Evolutionary conservation across 1,140 invertebrate species (phyloP).

Genomic region (Heliconius nattereri): DNA sequence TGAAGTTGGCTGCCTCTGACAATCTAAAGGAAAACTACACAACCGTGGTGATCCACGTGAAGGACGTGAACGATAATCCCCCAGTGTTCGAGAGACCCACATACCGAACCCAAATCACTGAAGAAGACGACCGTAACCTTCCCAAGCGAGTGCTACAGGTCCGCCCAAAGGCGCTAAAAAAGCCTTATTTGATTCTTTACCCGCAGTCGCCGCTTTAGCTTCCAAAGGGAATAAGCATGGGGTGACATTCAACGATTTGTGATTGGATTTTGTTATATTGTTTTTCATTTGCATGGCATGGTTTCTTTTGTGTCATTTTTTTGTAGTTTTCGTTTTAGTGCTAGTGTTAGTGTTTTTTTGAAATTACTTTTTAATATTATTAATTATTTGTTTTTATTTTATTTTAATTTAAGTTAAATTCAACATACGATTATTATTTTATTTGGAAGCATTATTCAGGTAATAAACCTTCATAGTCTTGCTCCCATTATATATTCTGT

Average conservation of each 20-base stretch:
- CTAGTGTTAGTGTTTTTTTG: conserved; percentile 58
- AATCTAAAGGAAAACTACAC: conserved; percentile 98
- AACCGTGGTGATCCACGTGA: conserved; percentile 96
- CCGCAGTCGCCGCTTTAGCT: conserved; percentile 38
- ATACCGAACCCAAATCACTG: conserved; percentile 96
- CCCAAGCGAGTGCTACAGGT: conserved; percentile 97
- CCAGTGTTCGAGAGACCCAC: conserved; percentile 93
- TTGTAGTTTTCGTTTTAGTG: conserved; percentile 49
- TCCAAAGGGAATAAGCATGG: conserved; percentile 56
- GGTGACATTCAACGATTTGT: conserved; percentile 43
- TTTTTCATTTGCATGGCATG: conserved; percentile 71
- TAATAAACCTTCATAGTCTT: neutral
- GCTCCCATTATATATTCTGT: no score
- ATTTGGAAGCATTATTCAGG: no score
- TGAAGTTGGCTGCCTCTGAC: conserved; percentile 95
- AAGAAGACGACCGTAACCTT: conserved; percentile 96
- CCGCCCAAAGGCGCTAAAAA: conserved; percentile 57
- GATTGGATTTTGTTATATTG: conserved; percentile 49
- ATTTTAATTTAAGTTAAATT: neutral
- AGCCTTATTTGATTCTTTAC: conserved; percentile 54
- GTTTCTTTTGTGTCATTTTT: conserved; percentile 59
- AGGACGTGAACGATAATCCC: conserved; percentile 95
- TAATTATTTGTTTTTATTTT: neutral
- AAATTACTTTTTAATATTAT: conserved; percentile 38
- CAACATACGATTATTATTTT: no score